These are phyloP conservation scores for Xanthia togata DNA, from an alignment of 2,888 invertebrate genomes.

Conservation along the genomic window DNA sequence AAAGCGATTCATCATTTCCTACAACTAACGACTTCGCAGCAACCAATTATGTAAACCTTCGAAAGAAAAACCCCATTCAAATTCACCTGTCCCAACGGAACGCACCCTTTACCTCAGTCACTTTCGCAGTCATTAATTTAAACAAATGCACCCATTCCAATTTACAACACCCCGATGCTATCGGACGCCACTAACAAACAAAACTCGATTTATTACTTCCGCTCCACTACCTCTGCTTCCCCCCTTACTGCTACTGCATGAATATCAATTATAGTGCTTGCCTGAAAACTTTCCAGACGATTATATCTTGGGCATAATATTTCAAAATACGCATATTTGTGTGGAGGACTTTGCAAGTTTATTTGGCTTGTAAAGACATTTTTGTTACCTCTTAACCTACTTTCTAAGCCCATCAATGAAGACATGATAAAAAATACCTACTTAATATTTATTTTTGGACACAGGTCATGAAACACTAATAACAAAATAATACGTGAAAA, in stretches of 20 bases:
- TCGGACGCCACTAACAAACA: slow-evolving; percentile 61
- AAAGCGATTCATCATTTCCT: slow-evolving; percentile 9
- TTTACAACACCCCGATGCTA: slow-evolving; percentile 59
- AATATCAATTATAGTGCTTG: slow-evolving; percentile 68
- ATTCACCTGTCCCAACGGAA: slow-evolving; percentile 42
- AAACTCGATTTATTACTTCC: slow-evolving; percentile 67
- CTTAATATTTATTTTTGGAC: no score
- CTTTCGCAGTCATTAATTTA: slow-evolving; percentile 49
- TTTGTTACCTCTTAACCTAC: no score
- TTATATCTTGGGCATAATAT: slow-evolving; percentile 51
- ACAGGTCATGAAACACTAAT: no score
- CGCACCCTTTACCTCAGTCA: slow-evolving; percentile 28
- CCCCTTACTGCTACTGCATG: slow-evolving; percentile 51
- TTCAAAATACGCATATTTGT: slow-evolving; percentile 29
- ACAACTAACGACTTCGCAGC: background rate
- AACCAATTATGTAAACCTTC: background rate
- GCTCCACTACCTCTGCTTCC: slow-evolving; percentile 29
- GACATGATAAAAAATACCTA: no score
- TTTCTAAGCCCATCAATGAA: no score
- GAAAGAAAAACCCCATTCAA: slow-evolving; percentile 8
- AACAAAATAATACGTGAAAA: no score
- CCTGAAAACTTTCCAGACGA: slow-evolving; percentile 69
- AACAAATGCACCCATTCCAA: slow-evolving; percentile 51
- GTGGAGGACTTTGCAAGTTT: background rate
- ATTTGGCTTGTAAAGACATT: background rate